phyloP scores from a whole-genome alignment of 2,113 vertebrate species.

The Prolemur simus region DNA sequence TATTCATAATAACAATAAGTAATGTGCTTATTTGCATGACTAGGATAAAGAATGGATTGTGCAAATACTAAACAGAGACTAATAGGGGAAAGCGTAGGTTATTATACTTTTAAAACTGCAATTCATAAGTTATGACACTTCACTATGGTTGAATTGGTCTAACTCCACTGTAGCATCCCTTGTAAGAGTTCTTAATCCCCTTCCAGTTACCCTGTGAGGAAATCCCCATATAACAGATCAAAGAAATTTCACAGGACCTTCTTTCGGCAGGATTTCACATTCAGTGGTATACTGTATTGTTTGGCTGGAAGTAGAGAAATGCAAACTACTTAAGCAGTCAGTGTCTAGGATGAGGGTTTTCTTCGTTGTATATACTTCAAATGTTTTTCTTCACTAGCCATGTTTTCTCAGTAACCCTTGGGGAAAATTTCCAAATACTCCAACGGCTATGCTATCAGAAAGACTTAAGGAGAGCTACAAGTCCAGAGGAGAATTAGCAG shows the following conservation, averaged over 20 bases:
- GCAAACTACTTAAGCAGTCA: not conserved
- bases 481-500: not conserved
- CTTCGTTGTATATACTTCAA: not conserved
- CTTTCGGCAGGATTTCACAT: not conserved
- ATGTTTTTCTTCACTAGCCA: not conserved
- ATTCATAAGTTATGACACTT: not conserved
- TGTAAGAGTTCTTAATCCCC: not conserved
- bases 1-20: slow-evolving; percentile 64
- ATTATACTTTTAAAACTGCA: slow-evolving; percentile 21
- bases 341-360: not conserved
- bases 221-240: not conserved
- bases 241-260: not conserved
- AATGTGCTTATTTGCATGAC: slow-evolving; percentile 70
- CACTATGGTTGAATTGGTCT: not conserved
- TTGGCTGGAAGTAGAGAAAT: not conserved
- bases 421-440: not conserved
- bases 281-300: not conserved
- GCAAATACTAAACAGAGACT: slow-evolving; percentile 40
- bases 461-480: not conserved
- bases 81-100: not conserved
- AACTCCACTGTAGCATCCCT: not conserved
- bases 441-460: not conserved
- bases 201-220: not conserved
- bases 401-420: not conserved
- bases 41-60: slow-evolving; percentile 48